Evolutionary conservation across 2,113 vertebrate species (phyloP).

Genomic region (Phasianus colchicus): DNA sequence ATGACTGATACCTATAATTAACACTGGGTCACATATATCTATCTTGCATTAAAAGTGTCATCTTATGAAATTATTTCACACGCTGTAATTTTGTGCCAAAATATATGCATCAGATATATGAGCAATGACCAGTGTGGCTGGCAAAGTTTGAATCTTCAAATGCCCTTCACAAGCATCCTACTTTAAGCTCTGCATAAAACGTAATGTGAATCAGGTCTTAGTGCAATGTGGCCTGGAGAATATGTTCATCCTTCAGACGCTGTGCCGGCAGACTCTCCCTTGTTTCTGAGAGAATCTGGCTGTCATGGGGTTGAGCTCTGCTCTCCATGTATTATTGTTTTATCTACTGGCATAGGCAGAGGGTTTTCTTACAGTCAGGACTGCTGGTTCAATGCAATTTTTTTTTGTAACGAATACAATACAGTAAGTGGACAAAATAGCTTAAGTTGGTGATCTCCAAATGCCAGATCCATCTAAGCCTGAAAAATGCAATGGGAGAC

Average conservation of each 20-base stretch:
- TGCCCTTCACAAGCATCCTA: constrained; percentile 63
- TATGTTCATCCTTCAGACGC: not conserved
- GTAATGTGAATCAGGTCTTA: not conserved
- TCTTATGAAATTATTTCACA: constrained; percentile 68
- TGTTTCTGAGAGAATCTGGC: not conserved
- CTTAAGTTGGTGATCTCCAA: not conserved
- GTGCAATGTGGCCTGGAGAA: not conserved
- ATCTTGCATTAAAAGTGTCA: constrained; percentile 69
- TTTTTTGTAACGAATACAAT: not conserved
- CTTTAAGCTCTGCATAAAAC: constrained; percentile 49
- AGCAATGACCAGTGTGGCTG: constrained; percentile 53
- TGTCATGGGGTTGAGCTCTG: not conserved
- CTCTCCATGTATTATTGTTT: not conserved
- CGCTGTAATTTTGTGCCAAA: constrained; percentile 68
- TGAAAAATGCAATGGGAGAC: not conserved
- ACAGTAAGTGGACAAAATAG: not conserved
- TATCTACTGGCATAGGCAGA: not conserved
- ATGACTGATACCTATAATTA: constrained; percentile 75
- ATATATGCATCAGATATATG: constrained; percentile 63
- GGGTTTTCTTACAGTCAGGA: not conserved
- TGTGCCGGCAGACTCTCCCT: not conserved
- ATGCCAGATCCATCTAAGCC: not conserved
- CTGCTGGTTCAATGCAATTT: not conserved
- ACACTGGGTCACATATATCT: constrained; percentile 69
- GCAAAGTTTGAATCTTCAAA: constrained; percentile 74